A percentile compares a stretch with the other conserved stretches of the same genome.
phyloP scores from a whole-genome alignment of 2,797 vertebrate species.

The Lithobates pipiens region DNA sequence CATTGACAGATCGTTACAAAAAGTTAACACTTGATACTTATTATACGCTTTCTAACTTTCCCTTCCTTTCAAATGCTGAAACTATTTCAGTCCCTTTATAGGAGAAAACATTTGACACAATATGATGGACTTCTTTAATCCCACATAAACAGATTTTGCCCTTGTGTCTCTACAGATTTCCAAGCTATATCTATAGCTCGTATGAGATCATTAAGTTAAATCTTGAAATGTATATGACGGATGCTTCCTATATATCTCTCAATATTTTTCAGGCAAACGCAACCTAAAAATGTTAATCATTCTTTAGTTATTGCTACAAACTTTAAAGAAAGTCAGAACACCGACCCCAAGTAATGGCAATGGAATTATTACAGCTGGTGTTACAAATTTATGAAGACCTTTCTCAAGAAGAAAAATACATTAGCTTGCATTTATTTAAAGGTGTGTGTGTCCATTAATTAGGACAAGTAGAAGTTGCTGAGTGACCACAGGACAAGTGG shows the following conservation, averaged over 20 bases:
- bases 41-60: not conserved
- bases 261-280: not conserved
- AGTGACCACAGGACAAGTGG: no score
- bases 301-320: not conserved
- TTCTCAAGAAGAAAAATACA: no score
- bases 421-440: no score
- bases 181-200: not conserved
- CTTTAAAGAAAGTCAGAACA: not conserved
- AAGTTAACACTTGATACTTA: no score
- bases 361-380: no score
- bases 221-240: not conserved
- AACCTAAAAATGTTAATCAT: slow-evolving; percentile 16
- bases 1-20: no score
- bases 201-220: slow-evolving; percentile 24
- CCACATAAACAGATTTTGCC: slow-evolving; percentile 18
- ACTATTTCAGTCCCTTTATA: not conserved
- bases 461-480: no score
- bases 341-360: no score
- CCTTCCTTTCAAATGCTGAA: not conserved
- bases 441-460: no score
- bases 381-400: no score
- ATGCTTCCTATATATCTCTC: slow-evolving; percentile 17
- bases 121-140: slow-evolving; percentile 36
- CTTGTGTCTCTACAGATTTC: slow-evolving; percentile 21
- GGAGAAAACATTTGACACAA: slow-evolving; percentile 13